Conservation (phyloP, 2,888 invertebrate genomes). For the Itoplectis maculator region DNA sequence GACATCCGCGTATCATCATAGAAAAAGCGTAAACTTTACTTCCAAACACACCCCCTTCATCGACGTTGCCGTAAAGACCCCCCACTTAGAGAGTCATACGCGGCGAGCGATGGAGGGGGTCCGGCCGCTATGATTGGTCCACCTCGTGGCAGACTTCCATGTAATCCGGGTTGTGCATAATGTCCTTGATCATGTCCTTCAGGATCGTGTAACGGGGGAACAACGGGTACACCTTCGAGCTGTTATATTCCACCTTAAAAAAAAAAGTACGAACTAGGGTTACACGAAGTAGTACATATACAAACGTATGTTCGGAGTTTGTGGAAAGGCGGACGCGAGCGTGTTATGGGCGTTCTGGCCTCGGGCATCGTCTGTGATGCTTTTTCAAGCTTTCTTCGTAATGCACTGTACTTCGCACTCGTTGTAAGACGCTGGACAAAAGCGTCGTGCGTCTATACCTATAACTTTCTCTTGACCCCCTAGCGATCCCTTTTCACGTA, state of each 20-base stretch:
- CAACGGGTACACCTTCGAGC: conserved; percentile 96
- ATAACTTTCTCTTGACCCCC: conserved; percentile 9
- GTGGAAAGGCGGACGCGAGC: background rate
- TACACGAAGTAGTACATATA: background rate
- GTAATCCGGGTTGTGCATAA: conserved; percentile 98
- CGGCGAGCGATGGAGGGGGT: conserved; percentile 83
- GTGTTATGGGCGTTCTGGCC: conserved; percentile 10
- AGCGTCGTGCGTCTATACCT: conserved; percentile 7
- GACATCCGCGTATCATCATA: conserved; percentile 43
- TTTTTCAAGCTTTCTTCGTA: conserved; percentile 38
- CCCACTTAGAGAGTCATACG: conserved; percentile 81
- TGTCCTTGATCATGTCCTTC: conserved; percentile 98
- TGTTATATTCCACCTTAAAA: conserved; percentile 93
- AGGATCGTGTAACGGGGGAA: conserved; percentile 97
- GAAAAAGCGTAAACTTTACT: conserved; percentile 59
- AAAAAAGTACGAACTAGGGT: conserved; percentile 75
- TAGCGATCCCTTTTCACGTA: conserved; percentile 6
- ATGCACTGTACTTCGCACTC: conserved; percentile 26
- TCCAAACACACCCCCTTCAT: conserved; percentile 77
- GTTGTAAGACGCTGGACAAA: background rate
- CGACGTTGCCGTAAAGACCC: conserved; percentile 69
- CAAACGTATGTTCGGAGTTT: conserved; percentile 8
- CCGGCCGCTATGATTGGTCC: conserved; percentile 85
- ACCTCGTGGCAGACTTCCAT: conserved; percentile 98
- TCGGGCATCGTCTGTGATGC: conserved; percentile 17